Evolutionary conservation across 2,113 vertebrate genomes (phyloP).

Genomic region (Xenus cinereus): DNA sequence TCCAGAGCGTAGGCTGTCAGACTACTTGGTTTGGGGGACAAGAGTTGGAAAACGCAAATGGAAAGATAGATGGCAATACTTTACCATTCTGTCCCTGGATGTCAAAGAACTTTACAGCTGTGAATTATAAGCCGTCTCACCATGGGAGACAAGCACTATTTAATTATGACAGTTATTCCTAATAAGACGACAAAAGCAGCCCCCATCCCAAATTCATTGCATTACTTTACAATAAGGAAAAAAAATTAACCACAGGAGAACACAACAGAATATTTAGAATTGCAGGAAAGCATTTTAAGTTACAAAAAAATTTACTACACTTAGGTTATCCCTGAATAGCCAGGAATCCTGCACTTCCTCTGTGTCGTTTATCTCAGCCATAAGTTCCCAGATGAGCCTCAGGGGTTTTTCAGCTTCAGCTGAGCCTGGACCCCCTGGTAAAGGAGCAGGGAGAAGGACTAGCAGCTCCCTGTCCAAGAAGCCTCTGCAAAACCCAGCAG

Average conservation of each 20-base stretch:
- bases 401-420: neutral
- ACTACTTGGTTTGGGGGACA: neutral
- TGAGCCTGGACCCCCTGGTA: neutral
- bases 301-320: neutral
- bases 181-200: neutral
- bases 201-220: neutral
- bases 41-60: neutral
- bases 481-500: neutral
- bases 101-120: neutral
- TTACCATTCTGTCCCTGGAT: neutral
- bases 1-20: neutral
- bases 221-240: neutral
- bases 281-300: neutral
- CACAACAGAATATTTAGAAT: neutral
- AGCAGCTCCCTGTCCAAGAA: neutral
- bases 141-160: neutral
- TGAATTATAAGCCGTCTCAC: neutral
- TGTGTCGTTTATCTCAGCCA: neutral
- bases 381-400: neutral
- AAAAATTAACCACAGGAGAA: neutral
- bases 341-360: neutral
- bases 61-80: neutral
- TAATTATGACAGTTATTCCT: neutral
- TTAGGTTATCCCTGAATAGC: neutral
- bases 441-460: neutral